Evolutionary conservation across 2,113 vertebrate species (phyloP).

Genomic region (Nicator chloris): DNA sequence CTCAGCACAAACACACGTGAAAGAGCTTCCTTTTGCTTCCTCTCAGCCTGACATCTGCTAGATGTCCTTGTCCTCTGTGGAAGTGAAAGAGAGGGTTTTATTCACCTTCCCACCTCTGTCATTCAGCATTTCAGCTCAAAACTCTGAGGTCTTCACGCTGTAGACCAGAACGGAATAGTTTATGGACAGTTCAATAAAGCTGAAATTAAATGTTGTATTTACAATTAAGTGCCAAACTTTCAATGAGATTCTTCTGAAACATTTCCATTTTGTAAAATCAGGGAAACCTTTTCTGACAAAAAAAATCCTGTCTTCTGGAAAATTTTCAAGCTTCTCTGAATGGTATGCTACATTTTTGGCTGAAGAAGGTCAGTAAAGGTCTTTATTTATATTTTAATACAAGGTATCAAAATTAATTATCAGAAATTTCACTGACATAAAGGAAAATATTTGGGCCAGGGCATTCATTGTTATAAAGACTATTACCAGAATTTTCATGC

Average conservation of each 20-base stretch:
- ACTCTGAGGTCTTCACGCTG: background rate
- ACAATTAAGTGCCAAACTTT: background rate
- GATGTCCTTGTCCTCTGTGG: background rate
- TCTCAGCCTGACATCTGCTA: background rate
- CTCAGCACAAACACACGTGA: background rate
- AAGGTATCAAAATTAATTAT: constrained; percentile 33
- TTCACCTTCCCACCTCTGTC: background rate
- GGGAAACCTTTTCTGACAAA: background rate
- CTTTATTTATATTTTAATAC: constrained; percentile 35
- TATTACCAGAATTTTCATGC: background rate
- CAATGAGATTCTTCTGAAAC: background rate
- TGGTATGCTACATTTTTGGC: constrained; percentile 24
- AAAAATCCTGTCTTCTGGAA: background rate
- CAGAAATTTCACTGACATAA: constrained; percentile 28
- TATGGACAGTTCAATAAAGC: background rate
- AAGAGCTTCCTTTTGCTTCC: background rate
- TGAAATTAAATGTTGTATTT: background rate
- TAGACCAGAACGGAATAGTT: background rate
- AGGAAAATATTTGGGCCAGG: constrained; percentile 5
- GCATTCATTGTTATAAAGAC: background rate
- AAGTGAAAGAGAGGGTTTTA: background rate
- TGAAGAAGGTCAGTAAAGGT: background rate
- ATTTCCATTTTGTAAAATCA: background rate
- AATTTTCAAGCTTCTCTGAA: background rate
- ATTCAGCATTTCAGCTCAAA: background rate